Evolutionary conservation across 92 coral and sea anemone genomes (phyloP).

Genomic region (Phenganax marumi): DNA sequence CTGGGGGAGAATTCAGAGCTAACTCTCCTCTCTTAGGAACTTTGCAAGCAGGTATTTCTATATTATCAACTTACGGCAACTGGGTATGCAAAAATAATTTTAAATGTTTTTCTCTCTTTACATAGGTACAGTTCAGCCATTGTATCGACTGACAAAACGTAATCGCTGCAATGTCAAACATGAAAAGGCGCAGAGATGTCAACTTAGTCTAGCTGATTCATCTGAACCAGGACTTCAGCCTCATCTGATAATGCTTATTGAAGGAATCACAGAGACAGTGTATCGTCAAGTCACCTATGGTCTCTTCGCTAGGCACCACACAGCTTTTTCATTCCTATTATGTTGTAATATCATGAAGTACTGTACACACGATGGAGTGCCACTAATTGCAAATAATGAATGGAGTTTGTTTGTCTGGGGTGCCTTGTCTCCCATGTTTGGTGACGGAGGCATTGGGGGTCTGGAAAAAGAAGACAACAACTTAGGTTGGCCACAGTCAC

Average conservation of each 20-base stretch:
- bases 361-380: constrained; percentile 33
- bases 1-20: not conserved
- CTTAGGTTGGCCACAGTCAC: not conserved
- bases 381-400: constrained; percentile 65
- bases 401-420: constrained; percentile 92
- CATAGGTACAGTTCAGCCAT: constrained; percentile 43
- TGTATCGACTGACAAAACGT: constrained; percentile 19
- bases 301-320: constrained; percentile 79
- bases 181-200: not conserved
- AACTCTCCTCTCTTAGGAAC: constrained; percentile 63
- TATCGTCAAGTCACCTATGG: constrained; percentile 89
- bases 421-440: constrained; percentile 76
- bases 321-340: constrained; percentile 84
- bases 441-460: constrained; percentile 62
- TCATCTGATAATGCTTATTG: constrained; percentile 76
- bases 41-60: constrained; percentile 66
- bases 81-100: constrained; percentile 42
- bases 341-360: constrained; percentile 75
- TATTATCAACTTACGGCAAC: constrained; percentile 36
- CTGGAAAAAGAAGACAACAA: constrained; percentile 56
- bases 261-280: constrained; percentile 77
- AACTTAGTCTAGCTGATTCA: constrained; percentile 36
- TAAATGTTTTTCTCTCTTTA: not conserved
- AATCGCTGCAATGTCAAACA: not conserved
- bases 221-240: constrained; percentile 65